Evolutionary conservation across 2,113 vertebrate species (phyloP), one percentile per base, ranked within the genome.

Genomic region (Heloderma charlesbogerti): DNA sequence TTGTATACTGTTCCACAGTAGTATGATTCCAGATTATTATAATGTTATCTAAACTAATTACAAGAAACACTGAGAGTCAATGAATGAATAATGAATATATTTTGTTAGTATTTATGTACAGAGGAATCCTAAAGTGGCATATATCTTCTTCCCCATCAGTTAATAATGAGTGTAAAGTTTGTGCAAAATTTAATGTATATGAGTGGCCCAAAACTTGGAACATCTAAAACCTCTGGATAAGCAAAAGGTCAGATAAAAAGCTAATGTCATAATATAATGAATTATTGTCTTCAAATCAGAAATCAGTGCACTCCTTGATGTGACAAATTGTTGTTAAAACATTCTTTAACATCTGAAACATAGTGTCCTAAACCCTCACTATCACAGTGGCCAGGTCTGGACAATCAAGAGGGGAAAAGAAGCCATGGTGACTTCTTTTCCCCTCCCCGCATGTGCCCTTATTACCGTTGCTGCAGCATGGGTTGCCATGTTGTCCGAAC

Each of bases 11-110:
- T 13, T 18, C 54, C 18, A 63, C 25, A 63, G 2, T 10, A 51
- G 16, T 6, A 63, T 37, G 86, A 83, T 89, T 89, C 15, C 69
- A 77, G 45, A 67, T 29, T 82, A 78, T 82, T 90, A 87, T 60
- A 78, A 29, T 8, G 48, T 37, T 12, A 57, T 77, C 34, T 66
- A 34, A 72, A 78, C 85, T 51, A 67, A 89, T 40, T 2, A 75
- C 43, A 63, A 72, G 0, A 45, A 5, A 77, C 20, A 18, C 4
- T 83, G 86, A 94, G 16, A 69, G 25, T 18, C 25, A 79, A 79
- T 13, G 18, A 78, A 88, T 37, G n/a, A 67, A 13, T 16, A 77
- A 57, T 2, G 15, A 71, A 75, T 75, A 29, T 29, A 51, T 51
- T 66, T 31, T 40, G 48, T 43, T 40, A 43, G n/a, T 29, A 88